These are phyloP conservation scores for Sardinella longiceps DNA, from an alignment of 2,797 vertebrate genomes.

Conservation along the genomic window DNA sequence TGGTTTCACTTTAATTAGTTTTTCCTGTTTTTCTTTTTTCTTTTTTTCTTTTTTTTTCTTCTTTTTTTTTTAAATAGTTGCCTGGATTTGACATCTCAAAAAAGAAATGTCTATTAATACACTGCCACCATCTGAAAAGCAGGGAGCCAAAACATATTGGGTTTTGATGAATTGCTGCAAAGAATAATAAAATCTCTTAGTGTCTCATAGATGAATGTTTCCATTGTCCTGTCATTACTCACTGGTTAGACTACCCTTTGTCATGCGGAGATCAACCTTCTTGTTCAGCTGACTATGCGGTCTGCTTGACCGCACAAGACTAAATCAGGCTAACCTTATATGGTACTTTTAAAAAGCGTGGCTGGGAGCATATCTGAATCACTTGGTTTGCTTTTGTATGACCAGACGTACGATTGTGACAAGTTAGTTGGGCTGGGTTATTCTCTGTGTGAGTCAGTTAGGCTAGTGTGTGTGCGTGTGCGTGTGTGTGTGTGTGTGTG, in stretches of 20 bases:
- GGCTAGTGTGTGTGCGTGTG: neutral
- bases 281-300: neutral
- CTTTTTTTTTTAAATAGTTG: neutral
- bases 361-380: neutral
- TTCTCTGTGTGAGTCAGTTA: neutral
- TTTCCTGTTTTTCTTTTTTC: too few relatives aligned
- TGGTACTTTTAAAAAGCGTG: neutral
- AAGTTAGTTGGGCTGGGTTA: neutral
- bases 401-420: neutral
- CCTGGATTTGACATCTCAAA: neutral
- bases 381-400: conserved; percentile 54
- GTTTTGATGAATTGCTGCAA: neutral
- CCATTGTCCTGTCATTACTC: neutral
- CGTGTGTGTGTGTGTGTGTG: neutral
- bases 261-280: neutral
- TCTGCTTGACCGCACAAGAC: neutral
- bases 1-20: too few relatives aligned
- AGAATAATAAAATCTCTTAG: neutral
- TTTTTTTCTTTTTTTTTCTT: too few relatives aligned
- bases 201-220: neutral
- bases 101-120: neutral
- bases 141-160: neutral
- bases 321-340: neutral
- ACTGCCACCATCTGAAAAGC: neutral
- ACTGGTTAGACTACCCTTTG: neutral